Evolutionary conservation across 2,113 vertebrate genomes (phyloP), one percentile per base, ranked within the genome.

Genomic region (Bothrops jararaca): DNA sequence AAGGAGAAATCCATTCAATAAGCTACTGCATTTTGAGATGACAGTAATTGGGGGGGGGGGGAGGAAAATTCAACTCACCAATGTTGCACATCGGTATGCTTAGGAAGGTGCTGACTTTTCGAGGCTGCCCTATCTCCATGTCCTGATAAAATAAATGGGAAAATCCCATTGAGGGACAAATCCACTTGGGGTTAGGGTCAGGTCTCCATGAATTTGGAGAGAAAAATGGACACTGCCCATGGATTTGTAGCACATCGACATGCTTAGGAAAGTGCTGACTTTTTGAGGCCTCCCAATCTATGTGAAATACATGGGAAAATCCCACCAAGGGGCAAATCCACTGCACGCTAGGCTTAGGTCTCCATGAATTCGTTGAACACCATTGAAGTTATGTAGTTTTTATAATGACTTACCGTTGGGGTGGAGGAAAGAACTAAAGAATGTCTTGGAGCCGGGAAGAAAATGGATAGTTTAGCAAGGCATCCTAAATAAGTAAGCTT

Each of bases 1-100:
- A 95, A 92, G 91, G 91, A 91, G 91, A 95, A 90, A 93, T 90
- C 95, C 92, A 89, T 96, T 96, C 95, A 94, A 94, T 95, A 95
- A 96, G 94, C 89, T 91, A 87, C 95, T 95, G 96, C 94, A 86
- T 64, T 95, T 95, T 92, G 18, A 96, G 95, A 94, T 95, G 93
- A 94, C 94, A 95, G 95, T 92, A 93, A 92, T 39, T 34, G 64
- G 60, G 29, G 60, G 34, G 23, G 23, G 22, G 54, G 10, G 95
- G 69, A 45, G 94, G 95, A 58, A 92, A 93, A 94, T 91, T 42
- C 85, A 93, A 87, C 91, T 91, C 57, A 85, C 64, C 64, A n/a
- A 2, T 69, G 64, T 34, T 34, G 64, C 29, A 69, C 34, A n/a
- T 15, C 29, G 64, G n/a, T 13, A 69, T 34, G 12, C 12, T 69